A percentile compares a stretch with the other conserved stretches of the same genome.
Conservation (phyloP, 2,888 invertebrate genomes). For the Petrolisthes cinctipes region DNA sequence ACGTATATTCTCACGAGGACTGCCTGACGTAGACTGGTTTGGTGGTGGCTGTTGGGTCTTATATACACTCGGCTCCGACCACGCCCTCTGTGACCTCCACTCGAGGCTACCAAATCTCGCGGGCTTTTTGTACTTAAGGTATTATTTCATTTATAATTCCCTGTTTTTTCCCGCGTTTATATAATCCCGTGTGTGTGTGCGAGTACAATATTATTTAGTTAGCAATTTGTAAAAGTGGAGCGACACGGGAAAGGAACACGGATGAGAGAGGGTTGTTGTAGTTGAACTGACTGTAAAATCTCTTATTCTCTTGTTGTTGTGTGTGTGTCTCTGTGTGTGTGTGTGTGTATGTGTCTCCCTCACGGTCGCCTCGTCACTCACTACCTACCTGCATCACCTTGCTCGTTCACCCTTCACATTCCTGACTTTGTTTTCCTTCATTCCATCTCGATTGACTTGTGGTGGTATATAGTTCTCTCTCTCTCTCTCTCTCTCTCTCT, state of each 20-base stretch:
- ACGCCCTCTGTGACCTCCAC: slow-evolving; percentile 46
- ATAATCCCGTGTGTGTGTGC: background rate
- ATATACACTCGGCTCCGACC: slow-evolving; percentile 37
- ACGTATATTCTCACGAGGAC: slow-evolving; percentile 28
- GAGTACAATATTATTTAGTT: background rate
- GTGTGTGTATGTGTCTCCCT: background rate
- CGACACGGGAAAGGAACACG: background rate
- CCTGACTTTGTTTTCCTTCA: too few relatives aligned
- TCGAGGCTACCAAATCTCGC: slow-evolving; percentile 41
- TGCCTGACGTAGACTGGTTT: slow-evolving; percentile 41
- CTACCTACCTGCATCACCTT: background rate
- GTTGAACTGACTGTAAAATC: background rate
- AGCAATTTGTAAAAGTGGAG: background rate
- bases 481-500: background rate
- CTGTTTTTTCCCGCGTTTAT: background rate
- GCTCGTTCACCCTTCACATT: too few relatives aligned
- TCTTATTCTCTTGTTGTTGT: background rate
- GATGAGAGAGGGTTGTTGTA: background rate
- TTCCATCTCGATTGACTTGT: background rate
- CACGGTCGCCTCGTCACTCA: background rate
- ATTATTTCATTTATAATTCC: background rate
- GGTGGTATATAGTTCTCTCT: too few relatives aligned
- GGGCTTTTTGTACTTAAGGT: background rate
- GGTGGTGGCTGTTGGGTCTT: background rate
- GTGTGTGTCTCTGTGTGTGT: slow-evolving; percentile 20